Percentiles rank a stretch among this genome's conserved stretches.
Evolutionary conservation across 2,888 invertebrate genomes (phyloP).

Genomic region (Noctua pronuba): DNA sequence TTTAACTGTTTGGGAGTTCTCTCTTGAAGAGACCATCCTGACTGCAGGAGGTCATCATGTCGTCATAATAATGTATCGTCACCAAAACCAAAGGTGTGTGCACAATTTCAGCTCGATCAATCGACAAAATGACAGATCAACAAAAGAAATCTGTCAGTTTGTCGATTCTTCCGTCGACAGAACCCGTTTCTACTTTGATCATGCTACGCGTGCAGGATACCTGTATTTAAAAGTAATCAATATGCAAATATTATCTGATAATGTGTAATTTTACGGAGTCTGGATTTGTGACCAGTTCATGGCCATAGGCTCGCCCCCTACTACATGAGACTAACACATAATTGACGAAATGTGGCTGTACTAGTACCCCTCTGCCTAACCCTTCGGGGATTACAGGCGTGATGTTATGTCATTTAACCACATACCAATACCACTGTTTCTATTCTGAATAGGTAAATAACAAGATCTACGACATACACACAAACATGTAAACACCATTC

Average conservation of each 20-base stretch:
- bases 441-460: conserved; percentile 7
- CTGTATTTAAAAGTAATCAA: neutral
- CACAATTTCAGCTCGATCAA: too few relatives aligned
- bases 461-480: conserved; percentile 23
- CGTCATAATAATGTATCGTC: neutral
- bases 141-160: too few relatives aligned
- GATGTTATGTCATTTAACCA: neutral
- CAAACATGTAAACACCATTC: conserved; percentile 8
- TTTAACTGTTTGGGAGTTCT: neutral
- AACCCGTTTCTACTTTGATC: too few relatives aligned
- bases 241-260: neutral
- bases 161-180: too few relatives aligned
- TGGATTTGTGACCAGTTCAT: neutral
- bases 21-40: neutral
- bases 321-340: neutral
- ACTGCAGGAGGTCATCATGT: neutral
- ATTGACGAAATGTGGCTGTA: neutral
- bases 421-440: neutral
- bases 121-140: too few relatives aligned
- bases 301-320: neutral
- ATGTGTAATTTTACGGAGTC: too few relatives aligned
- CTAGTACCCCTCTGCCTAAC: neutral
- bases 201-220: too few relatives aligned
- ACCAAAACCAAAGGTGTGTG: neutral
- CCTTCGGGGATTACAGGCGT: neutral